Evolutionary conservation across 2,888 invertebrate genomes (phyloP), one percentile per base, ranked within the genome.

Genomic region (Agrochola lychnidis): DNA sequence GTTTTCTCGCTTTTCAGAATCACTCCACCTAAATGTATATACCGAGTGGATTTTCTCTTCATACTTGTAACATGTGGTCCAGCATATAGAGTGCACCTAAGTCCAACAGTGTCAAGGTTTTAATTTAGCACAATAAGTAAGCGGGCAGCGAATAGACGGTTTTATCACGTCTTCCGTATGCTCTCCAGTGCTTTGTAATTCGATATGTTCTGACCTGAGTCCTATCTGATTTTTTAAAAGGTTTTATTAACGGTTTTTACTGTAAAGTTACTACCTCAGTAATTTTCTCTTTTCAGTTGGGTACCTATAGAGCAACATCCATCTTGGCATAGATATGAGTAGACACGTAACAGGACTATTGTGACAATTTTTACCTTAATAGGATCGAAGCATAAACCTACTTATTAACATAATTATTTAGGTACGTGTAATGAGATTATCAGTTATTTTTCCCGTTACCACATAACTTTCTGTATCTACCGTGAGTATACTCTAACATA

Each of bases 41-140:
- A 14, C 36, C 5, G 16, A 40, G 4, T 62, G 40, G 40, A 40
- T 9, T 16, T 63, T 70, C 30, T 30, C 14, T 1, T 40, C 4
- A 10, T 40, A 22, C 1, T 1, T 25, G 14, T 48, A 1, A 6
- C 10, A 6, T 7, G 45, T 30, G 6, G 2, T 48, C 12, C 14
- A 78, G 45, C 30, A 78, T 30, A 63, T 30, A 30, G 2, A 77
- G 56, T 57, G 30, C 30, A 48, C 40, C 71, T 70, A 56, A 78
- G 71, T 63, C 48, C 40, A 63, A 70, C 40, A 51, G 40, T 51
- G 70, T 63, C 56, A 63, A 62, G 53, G 78, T 70, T 56, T 56
- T 62, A 78, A 77, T 70, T 77, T n/a, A 56, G 45, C 53, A 56
- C 70, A 53, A 56, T 78, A 62, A 78, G 78, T 63, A 40, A 78